A percentile compares a stretch with the other conserved stretches of the same genome.
These are phyloP conservation scores for Drosophila pullipes DNA, from an alignment of 2,888 invertebrate genomes.

Conservation along the genomic window DNA sequence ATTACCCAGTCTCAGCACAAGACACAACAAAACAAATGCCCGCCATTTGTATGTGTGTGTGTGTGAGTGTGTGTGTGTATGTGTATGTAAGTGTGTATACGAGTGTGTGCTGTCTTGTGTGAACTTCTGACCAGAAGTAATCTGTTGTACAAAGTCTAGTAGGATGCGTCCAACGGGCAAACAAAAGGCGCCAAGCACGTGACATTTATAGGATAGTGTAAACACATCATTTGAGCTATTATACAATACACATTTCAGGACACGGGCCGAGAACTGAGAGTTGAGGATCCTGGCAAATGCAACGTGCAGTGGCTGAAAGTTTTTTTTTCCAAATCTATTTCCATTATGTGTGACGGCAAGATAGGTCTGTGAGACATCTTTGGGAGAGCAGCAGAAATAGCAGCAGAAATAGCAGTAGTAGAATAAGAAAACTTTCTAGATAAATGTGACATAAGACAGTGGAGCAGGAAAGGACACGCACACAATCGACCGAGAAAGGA, in stretches of 20 bases:
- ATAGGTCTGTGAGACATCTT: background rate
- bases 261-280: background rate
- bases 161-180: slow-evolving; percentile 60
- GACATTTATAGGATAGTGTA: slow-evolving; percentile 82
- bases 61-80: slow-evolving; percentile 3
- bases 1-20: slow-evolving; percentile 53
- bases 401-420: slow-evolving; percentile 19
- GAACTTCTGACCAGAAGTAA: slow-evolving; percentile 53
- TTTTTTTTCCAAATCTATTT: slow-evolving; percentile 71
- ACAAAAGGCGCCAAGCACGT: slow-evolving; percentile 77
- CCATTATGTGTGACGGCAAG: slow-evolving; percentile 67
- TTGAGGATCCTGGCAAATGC: slow-evolving; percentile 10
- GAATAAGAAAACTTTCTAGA: slow-evolving; percentile 78
- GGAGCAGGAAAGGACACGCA: slow-evolving; percentile 65
- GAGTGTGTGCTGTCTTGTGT: slow-evolving; percentile 15
- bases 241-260: slow-evolving; percentile 60
- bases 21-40: slow-evolving; percentile 6
- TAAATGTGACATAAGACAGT: slow-evolving; percentile 82
- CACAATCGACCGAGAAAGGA: slow-evolving; percentile 68
- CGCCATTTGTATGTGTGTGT: slow-evolving; percentile 1
- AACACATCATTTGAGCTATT: slow-evolving; percentile 82
- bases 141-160: slow-evolving; percentile 69
- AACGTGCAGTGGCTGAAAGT: slow-evolving; percentile 61
- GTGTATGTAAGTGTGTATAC: background rate
- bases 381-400: background rate